Evolutionary conservation across 2,113 vertebrate species (phyloP).

Genomic region (Lepisosteus oculatus): DNA sequence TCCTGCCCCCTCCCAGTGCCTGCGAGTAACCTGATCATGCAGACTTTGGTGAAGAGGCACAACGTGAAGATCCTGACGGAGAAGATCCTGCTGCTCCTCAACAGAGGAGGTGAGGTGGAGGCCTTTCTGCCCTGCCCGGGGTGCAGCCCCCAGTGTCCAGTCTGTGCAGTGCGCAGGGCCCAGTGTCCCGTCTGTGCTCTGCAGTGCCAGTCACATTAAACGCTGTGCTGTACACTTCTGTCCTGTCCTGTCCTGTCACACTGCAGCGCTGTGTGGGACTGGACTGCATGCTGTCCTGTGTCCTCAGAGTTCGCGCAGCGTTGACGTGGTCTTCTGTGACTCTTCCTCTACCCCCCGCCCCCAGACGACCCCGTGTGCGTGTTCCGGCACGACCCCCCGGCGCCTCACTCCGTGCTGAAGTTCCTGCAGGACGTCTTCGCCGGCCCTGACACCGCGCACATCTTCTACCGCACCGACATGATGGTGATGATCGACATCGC

Average conservation of each 20-base stretch:
- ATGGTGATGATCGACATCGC: constrained; percentile 98
- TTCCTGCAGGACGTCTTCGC: constrained; percentile 94
- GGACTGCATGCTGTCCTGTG: background rate
- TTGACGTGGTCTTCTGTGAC: no score
- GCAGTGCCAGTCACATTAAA: constrained; percentile 21
- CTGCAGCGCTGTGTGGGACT: background rate
- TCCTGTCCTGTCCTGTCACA: constrained; percentile 29
- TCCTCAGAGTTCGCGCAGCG: background rate
- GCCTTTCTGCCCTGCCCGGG: background rate
- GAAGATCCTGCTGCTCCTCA: constrained; percentile 88
- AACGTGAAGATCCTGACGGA: constrained; percentile 91
- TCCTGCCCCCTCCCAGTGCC: constrained; percentile 66
- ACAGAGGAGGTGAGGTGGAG: constrained; percentile 81
- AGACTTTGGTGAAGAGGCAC: constrained; percentile 77
- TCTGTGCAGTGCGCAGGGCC: no score
- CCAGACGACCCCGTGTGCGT: constrained; percentile 91
- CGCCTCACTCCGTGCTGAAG: constrained; percentile 88
- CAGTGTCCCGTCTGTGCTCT: background rate
- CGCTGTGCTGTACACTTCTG: constrained; percentile 12
- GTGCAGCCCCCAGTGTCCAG: no score
- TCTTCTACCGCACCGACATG: constrained; percentile 97
- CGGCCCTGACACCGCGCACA: constrained; percentile 72
- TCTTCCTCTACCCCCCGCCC: background rate
- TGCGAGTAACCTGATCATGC: constrained; percentile 86
- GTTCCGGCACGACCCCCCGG: constrained; percentile 88